A percentile compares a stretch with the other conserved stretches of the same genome.
Evolutionary conservation across 1,140 invertebrate species (phyloP).

Genomic region (Atta colombica): DNA sequence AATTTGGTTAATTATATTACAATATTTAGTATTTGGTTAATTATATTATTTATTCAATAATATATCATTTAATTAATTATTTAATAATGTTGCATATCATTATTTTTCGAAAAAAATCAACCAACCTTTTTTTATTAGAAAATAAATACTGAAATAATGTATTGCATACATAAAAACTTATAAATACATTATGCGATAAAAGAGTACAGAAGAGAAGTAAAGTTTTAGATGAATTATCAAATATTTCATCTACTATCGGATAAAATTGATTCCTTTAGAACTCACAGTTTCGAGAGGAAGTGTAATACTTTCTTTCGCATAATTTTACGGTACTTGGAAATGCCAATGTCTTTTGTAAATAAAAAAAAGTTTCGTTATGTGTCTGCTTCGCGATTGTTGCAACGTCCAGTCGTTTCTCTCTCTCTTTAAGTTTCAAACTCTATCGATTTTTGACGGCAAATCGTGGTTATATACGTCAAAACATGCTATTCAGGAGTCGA

Average conservation of each 20-base stretch:
- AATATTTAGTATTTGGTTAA: not conserved
- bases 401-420: not conserved
- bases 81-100: not conserved
- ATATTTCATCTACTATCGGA: not conserved
- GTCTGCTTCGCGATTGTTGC: not conserved
- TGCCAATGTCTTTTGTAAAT: not conserved
- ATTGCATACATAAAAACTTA: not conserved
- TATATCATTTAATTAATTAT: not conserved
- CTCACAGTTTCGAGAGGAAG: not conserved
- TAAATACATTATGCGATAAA: not conserved
- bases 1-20: constrained; percentile 1
- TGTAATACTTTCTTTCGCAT: not conserved
- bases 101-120: not conserved
- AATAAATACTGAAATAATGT: not conserved
- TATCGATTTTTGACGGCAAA: not conserved
- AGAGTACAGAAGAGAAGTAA: not conserved
- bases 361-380: not conserved
- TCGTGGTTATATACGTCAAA: constrained; percentile 45
- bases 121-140: not conserved
- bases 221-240: not conserved
- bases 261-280: not conserved
- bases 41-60: not conserved
- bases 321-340: not conserved
- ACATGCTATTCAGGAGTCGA: constrained; percentile 59
- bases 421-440: not conserved